phyloP scores from a whole-genome alignment of 2,797 vertebrate species.

The Epinephelus awoara region DNA sequence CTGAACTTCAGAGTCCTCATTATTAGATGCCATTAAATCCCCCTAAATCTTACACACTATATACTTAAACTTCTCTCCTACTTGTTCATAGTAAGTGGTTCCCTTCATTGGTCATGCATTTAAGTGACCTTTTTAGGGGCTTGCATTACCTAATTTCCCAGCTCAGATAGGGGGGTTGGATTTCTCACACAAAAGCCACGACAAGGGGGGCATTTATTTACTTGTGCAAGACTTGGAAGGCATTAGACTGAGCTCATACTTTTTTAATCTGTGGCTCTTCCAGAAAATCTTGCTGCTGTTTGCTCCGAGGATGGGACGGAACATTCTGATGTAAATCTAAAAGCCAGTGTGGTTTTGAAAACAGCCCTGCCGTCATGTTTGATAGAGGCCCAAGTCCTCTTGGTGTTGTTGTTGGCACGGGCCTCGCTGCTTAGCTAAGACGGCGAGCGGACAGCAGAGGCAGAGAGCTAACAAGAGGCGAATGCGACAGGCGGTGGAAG shows the following conservation, averaged over 20 bases:
- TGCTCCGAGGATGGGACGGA: slow-evolving; percentile 55
- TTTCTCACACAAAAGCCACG: slow-evolving; percentile 42
- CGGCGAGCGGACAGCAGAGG: slow-evolving; percentile 24
- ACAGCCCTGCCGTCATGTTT: slow-evolving; percentile 71
- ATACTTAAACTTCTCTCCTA: slow-evolving; percentile 7
- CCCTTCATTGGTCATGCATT: slow-evolving; percentile 22
- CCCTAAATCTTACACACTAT: neutral
- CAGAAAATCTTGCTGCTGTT: slow-evolving; percentile 50
- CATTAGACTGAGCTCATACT: slow-evolving; percentile 47
- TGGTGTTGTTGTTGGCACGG: slow-evolving; percentile 70
- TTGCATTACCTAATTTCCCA: slow-evolving; percentile 25
- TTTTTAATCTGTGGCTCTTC: slow-evolving; percentile 37
- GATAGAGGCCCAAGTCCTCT: slow-evolving; percentile 68
- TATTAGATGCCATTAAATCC: no score
- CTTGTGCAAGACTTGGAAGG: slow-evolving; percentile 58
- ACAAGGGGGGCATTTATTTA: slow-evolving; percentile 56
- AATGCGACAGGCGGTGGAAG: slow-evolving; percentile 39
- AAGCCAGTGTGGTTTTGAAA: slow-evolving; percentile 75
- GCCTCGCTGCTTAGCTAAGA: slow-evolving; percentile 46
- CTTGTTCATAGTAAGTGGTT: slow-evolving; percentile 23
- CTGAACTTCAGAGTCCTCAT: no score
- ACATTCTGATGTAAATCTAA: slow-evolving; percentile 70
- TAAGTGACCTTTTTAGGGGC: slow-evolving; percentile 28
- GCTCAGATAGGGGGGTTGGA: slow-evolving; percentile 23
- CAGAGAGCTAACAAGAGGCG: slow-evolving; percentile 49